A percentile compares a stretch with the other conserved stretches of the same genome.
Evolutionary conservation across 1,140 invertebrate genomes (phyloP).

Genomic region (Arctopsyche grandis): DNA sequence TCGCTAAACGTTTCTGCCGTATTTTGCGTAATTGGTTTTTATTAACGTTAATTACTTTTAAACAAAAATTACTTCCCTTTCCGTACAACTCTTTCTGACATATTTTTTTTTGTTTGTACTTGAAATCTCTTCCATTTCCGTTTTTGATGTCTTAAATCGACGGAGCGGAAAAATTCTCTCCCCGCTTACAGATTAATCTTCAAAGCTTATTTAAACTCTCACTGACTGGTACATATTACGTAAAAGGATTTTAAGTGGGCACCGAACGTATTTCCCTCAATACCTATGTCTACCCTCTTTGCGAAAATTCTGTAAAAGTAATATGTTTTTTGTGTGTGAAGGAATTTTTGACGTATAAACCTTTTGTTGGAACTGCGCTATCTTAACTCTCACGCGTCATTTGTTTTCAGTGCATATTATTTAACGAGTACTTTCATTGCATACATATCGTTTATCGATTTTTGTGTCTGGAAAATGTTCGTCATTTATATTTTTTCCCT

Average conservation of each 20-base stretch:
- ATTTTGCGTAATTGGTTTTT: background rate
- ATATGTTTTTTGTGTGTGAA: too few relatives aligned
- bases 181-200: constrained; percentile 4
- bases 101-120: background rate
- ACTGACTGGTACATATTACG: constrained; percentile 10
- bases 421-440: too few relatives aligned
- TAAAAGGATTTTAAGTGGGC: constrained; percentile 16
- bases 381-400: too few relatives aligned
- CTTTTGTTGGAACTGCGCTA: too few relatives aligned
- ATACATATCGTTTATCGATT: too few relatives aligned
- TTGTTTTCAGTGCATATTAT: too few relatives aligned
- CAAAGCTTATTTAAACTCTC: background rate
- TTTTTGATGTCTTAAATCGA: background rate
- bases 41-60: too few relatives aligned
- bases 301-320: too few relatives aligned
- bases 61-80: too few relatives aligned
- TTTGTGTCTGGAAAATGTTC: too few relatives aligned
- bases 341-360: too few relatives aligned
- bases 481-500: too few relatives aligned
- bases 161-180: background rate
- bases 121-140: background rate
- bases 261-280: background rate
- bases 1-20: background rate
- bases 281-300: constrained; percentile 11
- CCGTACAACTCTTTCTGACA: background rate